These are phyloP conservation scores for Aplidium turbinatum DNA, from an alignment of 23 tunicate genomes.

Conservation along the genomic window DNA sequence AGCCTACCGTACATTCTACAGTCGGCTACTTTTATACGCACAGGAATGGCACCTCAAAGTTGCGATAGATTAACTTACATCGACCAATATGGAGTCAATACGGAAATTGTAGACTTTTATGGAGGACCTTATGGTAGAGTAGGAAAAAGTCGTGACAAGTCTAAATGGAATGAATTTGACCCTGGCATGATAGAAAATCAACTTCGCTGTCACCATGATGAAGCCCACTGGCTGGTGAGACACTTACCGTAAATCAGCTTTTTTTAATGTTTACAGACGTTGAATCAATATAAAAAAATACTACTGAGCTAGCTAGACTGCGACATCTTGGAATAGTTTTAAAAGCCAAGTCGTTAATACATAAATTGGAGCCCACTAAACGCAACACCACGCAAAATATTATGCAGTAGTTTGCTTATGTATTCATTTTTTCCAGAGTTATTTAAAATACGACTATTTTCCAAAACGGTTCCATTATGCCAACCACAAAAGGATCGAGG, in stretches of 20 bases:
- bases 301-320: too few species aligned
- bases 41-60: constrained; percentile 71
- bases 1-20: too few species aligned
- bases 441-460: constrained; percentile 35
- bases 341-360: too few species aligned
- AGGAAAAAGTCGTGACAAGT: constrained; percentile 48
- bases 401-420: neutral
- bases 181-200: constrained; percentile 24
- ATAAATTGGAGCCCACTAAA: neutral
- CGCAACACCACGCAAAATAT: neutral
- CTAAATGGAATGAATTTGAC: constrained; percentile 37
- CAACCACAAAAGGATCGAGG: constrained; percentile 48
- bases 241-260: neutral
- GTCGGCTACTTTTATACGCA: neutral
- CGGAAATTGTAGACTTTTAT: constrained; percentile 37
- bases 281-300: too few species aligned
- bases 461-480: constrained; percentile 73
- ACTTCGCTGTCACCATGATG: constrained; percentile 43
- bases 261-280: neutral
- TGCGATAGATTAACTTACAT: constrained; percentile 52
- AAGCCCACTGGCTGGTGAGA: constrained; percentile 55
- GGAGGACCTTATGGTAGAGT: constrained; percentile 71
- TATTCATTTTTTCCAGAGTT: constrained; percentile 19
- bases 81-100: constrained; percentile 54
- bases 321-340: too few species aligned